These are phyloP conservation scores for Drosophila kanekoi DNA, from an alignment of 2,888 invertebrate species.

Conservation along the genomic window DNA sequence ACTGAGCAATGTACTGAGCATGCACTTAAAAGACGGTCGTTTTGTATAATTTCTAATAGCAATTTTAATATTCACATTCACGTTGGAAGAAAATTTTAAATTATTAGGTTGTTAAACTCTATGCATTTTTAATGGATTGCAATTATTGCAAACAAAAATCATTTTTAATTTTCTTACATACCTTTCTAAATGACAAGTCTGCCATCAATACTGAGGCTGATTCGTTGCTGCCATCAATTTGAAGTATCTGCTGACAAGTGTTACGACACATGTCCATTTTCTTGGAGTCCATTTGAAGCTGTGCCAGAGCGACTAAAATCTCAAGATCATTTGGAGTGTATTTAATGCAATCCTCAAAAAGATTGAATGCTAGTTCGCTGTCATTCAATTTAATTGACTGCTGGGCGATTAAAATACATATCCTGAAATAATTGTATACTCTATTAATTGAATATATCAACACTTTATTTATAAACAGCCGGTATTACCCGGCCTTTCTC, in stretches of 20 bases:
- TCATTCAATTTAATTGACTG: constrained; percentile 89
- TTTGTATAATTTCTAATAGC: too few relatives aligned
- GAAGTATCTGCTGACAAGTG: constrained; percentile 92
- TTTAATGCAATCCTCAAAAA: constrained; percentile 94
- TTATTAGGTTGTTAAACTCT: too few relatives aligned
- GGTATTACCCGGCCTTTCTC: too few relatives aligned
- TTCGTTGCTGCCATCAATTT: constrained; percentile 95
- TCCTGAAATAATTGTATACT: constrained; percentile 78
- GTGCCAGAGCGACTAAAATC: constrained; percentile 90
- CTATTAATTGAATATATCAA: background rate
- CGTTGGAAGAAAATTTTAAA: too few relatives aligned
- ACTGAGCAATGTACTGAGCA: too few relatives aligned
- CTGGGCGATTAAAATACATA: constrained; percentile 91
- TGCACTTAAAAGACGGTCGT: too few relatives aligned
- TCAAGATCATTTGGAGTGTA: constrained; percentile 91
- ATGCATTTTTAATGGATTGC: too few relatives aligned
- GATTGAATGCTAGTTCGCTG: constrained; percentile 90
- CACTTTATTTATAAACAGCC: too few relatives aligned
- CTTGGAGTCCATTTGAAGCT: constrained; percentile 93
- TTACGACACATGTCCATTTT: constrained; percentile 95
- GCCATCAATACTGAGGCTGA: constrained; percentile 98
- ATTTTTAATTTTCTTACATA: constrained; percentile 67
- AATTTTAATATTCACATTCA: too few relatives aligned
- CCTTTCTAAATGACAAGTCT: constrained; percentile 95
- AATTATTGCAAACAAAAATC: background rate